A percentile compares a stretch with the other conserved stretches of the same genome.
These are phyloP conservation scores for Solenopsis fugax DNA, from an alignment of 1,140 invertebrate species.

Conservation along the genomic window DNA sequence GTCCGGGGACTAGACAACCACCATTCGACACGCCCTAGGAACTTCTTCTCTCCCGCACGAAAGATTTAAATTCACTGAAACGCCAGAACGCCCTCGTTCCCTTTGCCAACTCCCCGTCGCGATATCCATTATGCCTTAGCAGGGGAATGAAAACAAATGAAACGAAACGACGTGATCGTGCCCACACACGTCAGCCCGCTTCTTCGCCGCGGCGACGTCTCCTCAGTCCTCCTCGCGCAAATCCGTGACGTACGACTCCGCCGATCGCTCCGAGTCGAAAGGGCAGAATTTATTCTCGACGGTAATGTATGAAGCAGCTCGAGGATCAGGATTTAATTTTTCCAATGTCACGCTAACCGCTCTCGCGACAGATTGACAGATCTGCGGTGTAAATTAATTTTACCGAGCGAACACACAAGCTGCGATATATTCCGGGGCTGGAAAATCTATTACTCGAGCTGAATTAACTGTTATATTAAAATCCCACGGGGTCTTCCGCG, in stretches of 20 bases:
- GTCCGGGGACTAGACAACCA: constrained; percentile 64
- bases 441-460: constrained; percentile 13
- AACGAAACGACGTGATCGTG: constrained; percentile 52
- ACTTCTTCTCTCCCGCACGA: constrained; percentile 31
- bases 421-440: not conserved
- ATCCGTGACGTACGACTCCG: constrained; percentile 37
- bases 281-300: constrained; percentile 10
- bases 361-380: not conserved
- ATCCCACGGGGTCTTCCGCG: not conserved
- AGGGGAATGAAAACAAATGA: constrained; percentile 63
- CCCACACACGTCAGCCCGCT: constrained; percentile 45
- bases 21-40: constrained; percentile 65
- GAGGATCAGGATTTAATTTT: not conserved
- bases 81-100: constrained; percentile 59
- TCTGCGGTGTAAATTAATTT: constrained; percentile 26
- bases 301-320: constrained; percentile 1
- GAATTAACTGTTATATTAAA: constrained; percentile 21
- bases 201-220: not conserved
- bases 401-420: too few species aligned
- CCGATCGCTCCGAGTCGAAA: not conserved
- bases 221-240: not conserved
- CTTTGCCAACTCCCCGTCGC: constrained; percentile 46
- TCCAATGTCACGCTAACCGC: not conserved
- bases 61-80: constrained; percentile 68
- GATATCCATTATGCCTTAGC: constrained; percentile 61